Evolutionary conservation across 2,113 vertebrate species (phyloP), one percentile per base, ranked within the genome.

Genomic region (Rattus norvegicus): DNA sequence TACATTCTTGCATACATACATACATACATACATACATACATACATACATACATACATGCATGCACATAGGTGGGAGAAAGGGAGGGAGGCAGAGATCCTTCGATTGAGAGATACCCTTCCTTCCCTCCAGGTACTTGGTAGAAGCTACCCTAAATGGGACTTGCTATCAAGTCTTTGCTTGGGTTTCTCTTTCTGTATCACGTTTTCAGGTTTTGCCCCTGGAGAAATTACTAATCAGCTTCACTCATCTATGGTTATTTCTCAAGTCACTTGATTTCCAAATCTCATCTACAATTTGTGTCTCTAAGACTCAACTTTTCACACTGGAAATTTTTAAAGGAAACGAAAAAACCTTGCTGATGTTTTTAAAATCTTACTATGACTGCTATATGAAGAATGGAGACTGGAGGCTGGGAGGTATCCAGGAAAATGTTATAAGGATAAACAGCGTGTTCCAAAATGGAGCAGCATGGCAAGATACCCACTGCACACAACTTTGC

Each of bases 361-460:
- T 73, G 26, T n/a, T 95, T 93, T 13, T 52, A 95, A 93, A 92
- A 84, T 91, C n/a, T 79, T 19, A 69, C n/a, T 56, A 28, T 70
- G 14, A 30, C 36, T 77, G 13, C 59, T 52, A 0, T 86, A 24
- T 61, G 24, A 92, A 79, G 56, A 83, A 81, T 81, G 7, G 30
- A 13, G 22, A 73, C 2, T 56, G 20, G 33, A 20, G 54, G 1
- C 19, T 83, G 20, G 1, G 20, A 26, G 12, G 72, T 0, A 13
- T 7, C 14, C 20, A 61, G 54, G 8, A 28, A 67, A 86, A 14
- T 92, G 16, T 36, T 10, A 87, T 36, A 39, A 67, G 67, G 22
- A 24, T 69, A 76, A 83, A 59, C 6, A 49, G 73, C 7, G 4
- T 47, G 9, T 90, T 92, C 81, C 8, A 47, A 28, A 92, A 65